A percentile compares a stretch with the other conserved stretches of the same genome.
Evolutionary conservation across 2,888 invertebrate species (phyloP).

Genomic region (Archips crataeganus): DNA sequence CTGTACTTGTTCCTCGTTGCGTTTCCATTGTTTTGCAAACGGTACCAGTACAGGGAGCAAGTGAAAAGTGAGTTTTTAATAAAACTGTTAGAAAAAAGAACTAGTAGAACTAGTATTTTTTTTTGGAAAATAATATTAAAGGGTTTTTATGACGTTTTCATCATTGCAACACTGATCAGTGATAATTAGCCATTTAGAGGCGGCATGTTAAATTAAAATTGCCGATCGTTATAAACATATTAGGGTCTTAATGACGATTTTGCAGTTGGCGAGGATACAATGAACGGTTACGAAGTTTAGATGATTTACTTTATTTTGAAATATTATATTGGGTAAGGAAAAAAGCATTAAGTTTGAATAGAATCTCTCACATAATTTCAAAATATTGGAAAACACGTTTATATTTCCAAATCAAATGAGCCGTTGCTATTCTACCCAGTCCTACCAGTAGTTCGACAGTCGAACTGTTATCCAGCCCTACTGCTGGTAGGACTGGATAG

Average conservation of each 20-base stretch:
- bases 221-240: conserved; percentile 27
- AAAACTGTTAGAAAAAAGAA: too few species aligned
- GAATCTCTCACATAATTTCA: too few species aligned
- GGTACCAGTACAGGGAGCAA: not conserved
- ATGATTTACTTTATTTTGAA: conserved; percentile 4
- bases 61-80: too few species aligned
- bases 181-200: not conserved
- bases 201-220: not conserved
- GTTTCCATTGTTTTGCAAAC: conserved; percentile 1
- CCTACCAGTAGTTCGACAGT: too few species aligned
- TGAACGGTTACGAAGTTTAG: not conserved
- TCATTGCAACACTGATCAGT: too few species aligned
- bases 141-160: too few species aligned
- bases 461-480: too few species aligned
- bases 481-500: too few species aligned
- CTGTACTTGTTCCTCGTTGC: conserved; percentile 7
- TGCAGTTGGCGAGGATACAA: not conserved
- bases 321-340: not conserved
- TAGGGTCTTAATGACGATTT: conserved; percentile 13
- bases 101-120: not conserved
- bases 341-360: not conserved
- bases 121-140: too few species aligned
- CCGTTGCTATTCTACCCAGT: too few species aligned
- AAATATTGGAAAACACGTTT: too few species aligned
- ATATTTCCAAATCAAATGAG: too few species aligned